Evolutionary conservation across 2,797 vertebrate species (phyloP).

Genomic region (Urosaurus nigricauda): DNA sequence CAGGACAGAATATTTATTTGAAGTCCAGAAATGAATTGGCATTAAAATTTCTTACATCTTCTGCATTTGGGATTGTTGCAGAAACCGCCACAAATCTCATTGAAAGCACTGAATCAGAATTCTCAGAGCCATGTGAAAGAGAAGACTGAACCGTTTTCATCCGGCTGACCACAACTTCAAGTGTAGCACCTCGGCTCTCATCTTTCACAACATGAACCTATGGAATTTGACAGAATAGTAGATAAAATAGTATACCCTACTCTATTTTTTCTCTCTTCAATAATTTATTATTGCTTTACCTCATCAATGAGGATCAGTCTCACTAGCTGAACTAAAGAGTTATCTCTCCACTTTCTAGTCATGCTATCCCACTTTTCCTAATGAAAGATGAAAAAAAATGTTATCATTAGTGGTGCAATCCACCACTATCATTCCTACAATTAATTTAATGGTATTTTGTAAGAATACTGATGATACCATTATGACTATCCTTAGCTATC

Average conservation of each 20-base stretch:
- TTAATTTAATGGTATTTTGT: conserved; percentile 11
- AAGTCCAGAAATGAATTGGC: conserved; percentile 32
- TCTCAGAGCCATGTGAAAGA: conserved; percentile 75
- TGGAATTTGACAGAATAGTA: conserved; percentile 40
- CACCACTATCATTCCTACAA: background rate
- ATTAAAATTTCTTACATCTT: conserved; percentile 85
- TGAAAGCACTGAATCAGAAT: conserved; percentile 70
- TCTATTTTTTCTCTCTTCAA: conserved; percentile 20
- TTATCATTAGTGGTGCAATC: background rate
- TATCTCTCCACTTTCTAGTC: conserved; percentile 97
- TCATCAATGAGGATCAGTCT: conserved; percentile 95
- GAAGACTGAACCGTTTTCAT: conserved; percentile 94
- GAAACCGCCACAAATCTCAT: conserved; percentile 96
- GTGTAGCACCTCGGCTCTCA: conserved; percentile 91
- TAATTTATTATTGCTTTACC: conserved; percentile 72
- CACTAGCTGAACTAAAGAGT: conserved; percentile 91
- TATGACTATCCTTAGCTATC: background rate
- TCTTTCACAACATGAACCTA: conserved; percentile 96
- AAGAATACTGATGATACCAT: background rate
- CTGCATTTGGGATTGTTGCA: conserved; percentile 95
- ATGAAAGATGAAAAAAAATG: conserved; percentile 29
- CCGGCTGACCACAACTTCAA: conserved; percentile 97
- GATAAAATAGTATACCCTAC: conserved; percentile 25
- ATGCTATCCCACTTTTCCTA: conserved; percentile 99
- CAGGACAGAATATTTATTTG: conserved; percentile 1